A percentile compares a stretch with the other conserved stretches of the same genome.
Evolutionary conservation across 2,113 vertebrate genomes (phyloP).

Genomic region (Benitochromis conjunctus): DNA sequence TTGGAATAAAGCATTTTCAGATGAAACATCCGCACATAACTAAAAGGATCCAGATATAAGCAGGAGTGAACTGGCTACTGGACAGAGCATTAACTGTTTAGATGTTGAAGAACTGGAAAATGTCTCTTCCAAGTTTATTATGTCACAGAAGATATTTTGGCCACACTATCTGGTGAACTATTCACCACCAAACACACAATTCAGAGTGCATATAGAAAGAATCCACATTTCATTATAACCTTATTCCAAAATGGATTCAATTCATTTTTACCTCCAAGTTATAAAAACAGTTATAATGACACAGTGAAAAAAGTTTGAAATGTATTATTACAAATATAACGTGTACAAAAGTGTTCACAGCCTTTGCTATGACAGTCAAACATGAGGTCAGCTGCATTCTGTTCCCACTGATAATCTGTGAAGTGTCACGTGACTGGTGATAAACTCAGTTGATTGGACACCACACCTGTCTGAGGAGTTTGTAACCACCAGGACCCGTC

Average conservation of each 20-base stretch:
- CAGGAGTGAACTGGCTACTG: neutral
- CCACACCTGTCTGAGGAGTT: neutral
- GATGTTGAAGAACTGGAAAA: neutral
- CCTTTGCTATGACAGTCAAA: neutral
- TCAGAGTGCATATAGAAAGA: neutral
- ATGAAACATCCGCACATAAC: neutral
- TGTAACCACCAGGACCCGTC: neutral
- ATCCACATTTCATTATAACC: neutral
- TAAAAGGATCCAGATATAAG: neutral
- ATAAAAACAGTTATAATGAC: neutral
- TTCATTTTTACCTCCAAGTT: accelerated
- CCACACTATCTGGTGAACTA: accelerated
- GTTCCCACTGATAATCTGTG: neutral
- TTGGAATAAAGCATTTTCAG: neutral
- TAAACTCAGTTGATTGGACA: neutral
- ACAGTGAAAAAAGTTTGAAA: neutral
- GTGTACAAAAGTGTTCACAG: neutral
- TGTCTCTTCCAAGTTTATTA: neutral
- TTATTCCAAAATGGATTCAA: neutral
- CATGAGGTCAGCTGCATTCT: neutral
- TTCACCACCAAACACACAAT: neutral
- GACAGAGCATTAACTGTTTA: neutral
- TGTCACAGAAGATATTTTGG: neutral
- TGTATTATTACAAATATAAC: neutral
- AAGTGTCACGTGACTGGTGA: neutral